Base-by-base conservation (phyloP, 2,113 vertebrate genomes). In the Austrofundulus limnaeus region DNA sequence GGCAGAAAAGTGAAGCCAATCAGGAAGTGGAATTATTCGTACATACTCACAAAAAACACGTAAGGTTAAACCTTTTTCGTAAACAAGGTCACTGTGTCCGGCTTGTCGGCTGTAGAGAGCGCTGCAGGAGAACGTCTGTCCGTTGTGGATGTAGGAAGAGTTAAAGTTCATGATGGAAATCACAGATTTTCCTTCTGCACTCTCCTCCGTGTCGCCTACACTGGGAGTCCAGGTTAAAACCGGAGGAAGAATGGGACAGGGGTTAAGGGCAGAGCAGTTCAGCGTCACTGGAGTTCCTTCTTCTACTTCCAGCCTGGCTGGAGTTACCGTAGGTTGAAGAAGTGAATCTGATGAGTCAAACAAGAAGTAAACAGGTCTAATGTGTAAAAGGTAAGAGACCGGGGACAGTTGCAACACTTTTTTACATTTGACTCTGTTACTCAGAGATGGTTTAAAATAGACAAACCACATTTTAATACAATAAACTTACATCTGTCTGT, bases 111-210 rank as follows among this genome's bases (percentile, higher is more conserved):
- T 66, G 80, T 89, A 86, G 28, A 76, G 28, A 1, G 67, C 52
- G 1, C 25, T 48, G 64, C 89, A 91, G 23, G 48, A 65, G 31
- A 90, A 19, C 2, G 38, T 83, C 48, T 59, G 62, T 17, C 69
- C 68, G 8, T 91, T 61, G 64, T 92, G 83, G 42, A 70, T 75
- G 69, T 78, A 55, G 46, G 90, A 80, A 23, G 83, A 75, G 0
- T 47, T 89, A 60, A 92, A 88, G 66, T 58, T 87, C 25, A 90
- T 57, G 1, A 82, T 17, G 39, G 88, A 87, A 2, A 47, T 78
- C 20, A 59, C 8, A 1, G 24, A 8, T 20, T 42, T 56, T 41
- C 11, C 51, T n/a, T 68, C 56, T 1, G 12, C 0, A 8, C 8
- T 47, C 57, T 83, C 72, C 55, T 78, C 53, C 15, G 8, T 43